Evolutionary conservation across 2,888 invertebrate species (phyloP).

Genomic region (Lagria hirta): DNA sequence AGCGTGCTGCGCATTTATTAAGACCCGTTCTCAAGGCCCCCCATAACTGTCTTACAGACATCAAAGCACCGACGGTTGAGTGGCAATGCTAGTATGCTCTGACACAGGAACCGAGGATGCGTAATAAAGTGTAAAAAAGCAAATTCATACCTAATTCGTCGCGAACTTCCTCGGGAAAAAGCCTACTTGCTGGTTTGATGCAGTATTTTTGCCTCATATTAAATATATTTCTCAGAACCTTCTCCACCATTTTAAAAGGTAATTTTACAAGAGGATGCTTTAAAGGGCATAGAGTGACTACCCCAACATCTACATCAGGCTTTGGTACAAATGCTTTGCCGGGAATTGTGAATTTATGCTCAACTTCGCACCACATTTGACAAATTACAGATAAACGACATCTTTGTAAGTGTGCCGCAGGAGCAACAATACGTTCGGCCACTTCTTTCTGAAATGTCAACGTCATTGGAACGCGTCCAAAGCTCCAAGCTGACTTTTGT

Average conservation of each 20-base stretch:
- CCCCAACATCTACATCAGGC: conserved; percentile 96
- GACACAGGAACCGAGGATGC: conserved; percentile 2
- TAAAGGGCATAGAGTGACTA: conserved; percentile 84
- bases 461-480: conserved; percentile 84
- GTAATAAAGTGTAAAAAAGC: conserved; percentile 5
- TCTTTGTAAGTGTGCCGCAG: conserved; percentile 66
- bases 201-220: conserved; percentile 85
- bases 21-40: no score
- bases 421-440: conserved; percentile 86
- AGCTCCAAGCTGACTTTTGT: conserved; percentile 73
- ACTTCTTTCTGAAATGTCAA: conserved; percentile 98
- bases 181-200: conserved; percentile 65
- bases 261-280: conserved; percentile 68
- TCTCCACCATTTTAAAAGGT: conserved; percentile 85
- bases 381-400: conserved; percentile 90
- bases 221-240: conserved; percentile 84
- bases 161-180: conserved; percentile 74
- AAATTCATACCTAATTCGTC: conserved; percentile 60
- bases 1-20: no score
- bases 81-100: no score
- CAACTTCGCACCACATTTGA: conserved; percentile 86
- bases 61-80: no score
- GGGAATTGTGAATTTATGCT: conserved; percentile 83
- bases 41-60: no score
- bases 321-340: conserved; percentile 90